Base-by-base conservation (phyloP, 2,113 vertebrate genomes). In the Chaetops frenatus region DNA sequence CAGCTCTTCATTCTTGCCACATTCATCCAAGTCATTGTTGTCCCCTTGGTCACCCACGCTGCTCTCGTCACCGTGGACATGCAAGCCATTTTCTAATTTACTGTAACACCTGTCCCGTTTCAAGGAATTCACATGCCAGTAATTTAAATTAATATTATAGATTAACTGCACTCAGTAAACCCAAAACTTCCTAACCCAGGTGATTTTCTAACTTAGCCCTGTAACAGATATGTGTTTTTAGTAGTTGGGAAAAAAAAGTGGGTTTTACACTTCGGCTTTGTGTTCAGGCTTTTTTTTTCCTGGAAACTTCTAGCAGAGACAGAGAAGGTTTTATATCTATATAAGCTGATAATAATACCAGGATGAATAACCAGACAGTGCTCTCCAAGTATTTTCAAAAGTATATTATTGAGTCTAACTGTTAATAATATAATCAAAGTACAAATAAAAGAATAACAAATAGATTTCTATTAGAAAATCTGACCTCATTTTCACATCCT, bases 31-130 rank as follows among this genome's bases (percentile, higher is more conserved):
- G 62, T 10, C 11, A 22, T 27, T 18, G 15, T 0, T 60, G 18
- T 28, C 24, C 23, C 5, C 38, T 29, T 6, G 38, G 12, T 21
- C 56, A 62, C 9, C n/a, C 20, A 4, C 5, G 1, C 11, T 5
- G 0, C 5, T 9, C 53, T 19, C 20, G 0, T 24, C 40, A 23
- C 13, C 7, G 1, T 9, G 40, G 47, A 7, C 29, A 3, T 10
- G 29, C 31, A 35, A 12, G 9, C 1, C 5, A 18, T 64, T 2
- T 27, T 56, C 27, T 51, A 9, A n/a, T 31, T 45, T 15, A n/a
- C 10, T 54, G 7, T 8, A 16, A 60, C 9, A 23, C 9, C 15
- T n/a, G 4, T 56, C 13, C 13, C 61, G 2, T 23, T 76, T 40
- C 54, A n/a, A 67, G 21, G 8, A 77, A 58, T 27, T 45, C 20